A percentile compares a stretch with the other conserved stretches of the same genome.
phyloP scores from a whole-genome alignment of 2,113 vertebrate species.

The Bambusicola thoracicus region DNA sequence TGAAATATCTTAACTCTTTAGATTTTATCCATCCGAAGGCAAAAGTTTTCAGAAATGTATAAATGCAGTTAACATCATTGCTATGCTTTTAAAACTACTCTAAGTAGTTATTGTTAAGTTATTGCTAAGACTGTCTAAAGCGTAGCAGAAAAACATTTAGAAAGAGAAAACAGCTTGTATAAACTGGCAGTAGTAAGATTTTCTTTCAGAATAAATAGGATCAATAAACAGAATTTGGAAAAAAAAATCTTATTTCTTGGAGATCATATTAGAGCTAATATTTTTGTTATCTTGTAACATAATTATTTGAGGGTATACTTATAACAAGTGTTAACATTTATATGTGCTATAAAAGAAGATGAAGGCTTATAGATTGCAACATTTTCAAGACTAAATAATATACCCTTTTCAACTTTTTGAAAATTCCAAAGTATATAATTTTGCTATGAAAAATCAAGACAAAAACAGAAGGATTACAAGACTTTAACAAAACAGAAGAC shows the following conservation, averaged over 20 bases:
- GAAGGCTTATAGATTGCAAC: neutral
- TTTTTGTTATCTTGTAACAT: neutral
- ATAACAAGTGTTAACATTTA: neutral
- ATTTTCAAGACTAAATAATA: slow-evolving; percentile 12
- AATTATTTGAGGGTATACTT: neutral
- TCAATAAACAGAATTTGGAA: neutral
- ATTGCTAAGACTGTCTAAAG: neutral
- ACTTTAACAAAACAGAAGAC: slow-evolving; percentile 88
- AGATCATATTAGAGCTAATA: neutral
- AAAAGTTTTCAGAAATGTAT: slow-evolving; percentile 34
- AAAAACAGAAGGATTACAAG: slow-evolving; percentile 88
- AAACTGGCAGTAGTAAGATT: neutral
- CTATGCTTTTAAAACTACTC: neutral
- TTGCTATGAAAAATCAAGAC: slow-evolving; percentile 87
- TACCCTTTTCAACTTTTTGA: neutral
- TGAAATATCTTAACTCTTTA: slow-evolving; percentile 27
- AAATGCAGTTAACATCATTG: neutral
- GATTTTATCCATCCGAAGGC: slow-evolving; percentile 26
- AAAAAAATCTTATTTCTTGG: neutral
- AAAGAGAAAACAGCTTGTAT: neutral
- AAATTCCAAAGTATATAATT: slow-evolving; percentile 50
- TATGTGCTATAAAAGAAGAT: neutral
- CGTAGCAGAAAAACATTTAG: neutral
- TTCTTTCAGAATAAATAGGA: neutral
- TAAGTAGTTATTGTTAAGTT: neutral